Evolutionary conservation across 2,113 vertebrate genomes (phyloP).

Genomic region (Nestor notabilis): DNA sequence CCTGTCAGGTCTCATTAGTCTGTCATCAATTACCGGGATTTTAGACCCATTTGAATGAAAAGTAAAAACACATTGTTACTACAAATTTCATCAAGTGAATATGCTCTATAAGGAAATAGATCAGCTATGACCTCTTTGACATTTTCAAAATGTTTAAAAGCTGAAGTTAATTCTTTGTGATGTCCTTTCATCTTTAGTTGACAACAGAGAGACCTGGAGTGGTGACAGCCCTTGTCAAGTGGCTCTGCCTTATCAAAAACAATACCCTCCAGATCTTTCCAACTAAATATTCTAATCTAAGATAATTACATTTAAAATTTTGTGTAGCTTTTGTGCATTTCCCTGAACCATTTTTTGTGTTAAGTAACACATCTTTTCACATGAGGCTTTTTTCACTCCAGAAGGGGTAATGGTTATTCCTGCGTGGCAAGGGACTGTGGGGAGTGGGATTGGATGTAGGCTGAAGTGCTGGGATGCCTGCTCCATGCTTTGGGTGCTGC

Average conservation of each 20-base stretch:
- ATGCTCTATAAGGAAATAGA: conserved; percentile 68
- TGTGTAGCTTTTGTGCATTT: conserved; percentile 37
- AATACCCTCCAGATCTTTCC: conserved; percentile 75
- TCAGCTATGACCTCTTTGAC: conserved; percentile 76
- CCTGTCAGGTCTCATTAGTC: conserved; percentile 70
- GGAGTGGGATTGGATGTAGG: background rate
- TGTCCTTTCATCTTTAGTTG: conserved; percentile 77
- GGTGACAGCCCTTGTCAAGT: conserved; percentile 77
- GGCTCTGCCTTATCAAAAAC: conserved; percentile 75
- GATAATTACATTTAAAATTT: conserved; percentile 82
- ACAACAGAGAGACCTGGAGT: conserved; percentile 71
- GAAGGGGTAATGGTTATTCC: background rate
- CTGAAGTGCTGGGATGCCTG: background rate
- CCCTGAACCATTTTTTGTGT: background rate
- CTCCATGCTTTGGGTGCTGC: background rate
- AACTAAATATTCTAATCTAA: conserved; percentile 76
- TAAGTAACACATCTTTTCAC: background rate
- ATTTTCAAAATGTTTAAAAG: conserved; percentile 82
- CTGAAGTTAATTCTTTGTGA: conserved; percentile 82
- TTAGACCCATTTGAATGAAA: conserved; percentile 59
- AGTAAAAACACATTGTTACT: conserved; percentile 75
- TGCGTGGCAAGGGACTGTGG: fast-evolving
- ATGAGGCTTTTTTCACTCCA: background rate
- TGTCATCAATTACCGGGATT: conserved; percentile 53
- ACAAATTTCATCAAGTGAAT: conserved; percentile 78